Conservation (phyloP, 2,113 vertebrate genomes). For the Leptosomus discolor region DNA sequence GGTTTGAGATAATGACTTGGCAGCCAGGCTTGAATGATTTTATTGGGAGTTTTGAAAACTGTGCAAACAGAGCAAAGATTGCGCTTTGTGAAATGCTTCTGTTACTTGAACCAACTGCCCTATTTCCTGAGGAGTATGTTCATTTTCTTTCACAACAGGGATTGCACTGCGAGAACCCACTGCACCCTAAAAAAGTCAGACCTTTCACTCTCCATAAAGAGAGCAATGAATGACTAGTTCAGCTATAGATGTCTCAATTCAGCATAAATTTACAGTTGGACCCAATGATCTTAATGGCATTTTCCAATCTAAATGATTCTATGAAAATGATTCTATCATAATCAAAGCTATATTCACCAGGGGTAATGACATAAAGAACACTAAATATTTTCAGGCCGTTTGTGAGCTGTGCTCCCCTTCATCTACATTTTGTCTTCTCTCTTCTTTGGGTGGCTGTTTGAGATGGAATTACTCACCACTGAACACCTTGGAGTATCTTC, state of each 20-base stretch:
- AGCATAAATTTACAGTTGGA: not conserved
- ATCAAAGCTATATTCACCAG: not conserved
- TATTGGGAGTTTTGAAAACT: not conserved
- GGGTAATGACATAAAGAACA: not conserved
- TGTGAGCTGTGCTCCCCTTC: not conserved
- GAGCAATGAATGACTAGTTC: not conserved
- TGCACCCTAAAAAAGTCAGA: not conserved
- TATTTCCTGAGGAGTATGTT: not conserved
- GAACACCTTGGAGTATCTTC: not conserved
- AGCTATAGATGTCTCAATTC: not conserved
- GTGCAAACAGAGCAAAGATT: not conserved
- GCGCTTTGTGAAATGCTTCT: not conserved
- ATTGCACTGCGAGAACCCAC: not conserved
- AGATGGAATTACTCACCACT: not conserved
- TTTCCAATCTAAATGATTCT: not conserved
- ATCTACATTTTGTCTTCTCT: not conserved
- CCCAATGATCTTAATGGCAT: not conserved
- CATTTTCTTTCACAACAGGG: not conserved
- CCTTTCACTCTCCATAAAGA: not conserved
- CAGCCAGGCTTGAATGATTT: not conserved
- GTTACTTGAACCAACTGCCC: not conserved
- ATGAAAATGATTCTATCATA: not conserved
- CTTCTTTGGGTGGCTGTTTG: not conserved
- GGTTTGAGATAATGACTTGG: not conserved
- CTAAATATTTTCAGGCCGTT: not conserved